phyloP scores from a whole-genome alignment of 2,797 vertebrate species.

The Platyrinchus mystaceus region DNA sequence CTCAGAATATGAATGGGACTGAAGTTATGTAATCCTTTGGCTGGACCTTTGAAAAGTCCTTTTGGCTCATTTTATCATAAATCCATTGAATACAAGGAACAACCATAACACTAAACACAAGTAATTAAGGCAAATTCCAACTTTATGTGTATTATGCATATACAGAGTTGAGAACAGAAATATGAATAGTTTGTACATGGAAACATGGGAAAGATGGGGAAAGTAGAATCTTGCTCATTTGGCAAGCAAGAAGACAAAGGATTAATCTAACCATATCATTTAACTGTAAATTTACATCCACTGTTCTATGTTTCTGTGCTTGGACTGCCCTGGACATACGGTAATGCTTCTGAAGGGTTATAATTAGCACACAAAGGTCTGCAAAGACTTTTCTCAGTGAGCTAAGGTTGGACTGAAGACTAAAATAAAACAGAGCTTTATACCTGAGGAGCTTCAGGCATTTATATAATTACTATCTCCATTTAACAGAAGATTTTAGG shows the following conservation, averaged over 20 bases:
- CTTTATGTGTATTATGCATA: accelerated
- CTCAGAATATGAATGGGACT: neutral
- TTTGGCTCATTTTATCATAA: neutral
- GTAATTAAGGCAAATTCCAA: neutral
- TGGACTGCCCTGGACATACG: neutral
- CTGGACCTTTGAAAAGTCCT: neutral
- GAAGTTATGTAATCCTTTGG: neutral
- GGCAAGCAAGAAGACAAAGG: neutral
- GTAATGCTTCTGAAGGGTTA: neutral
- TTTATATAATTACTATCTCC: neutral
- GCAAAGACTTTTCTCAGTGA: neutral
- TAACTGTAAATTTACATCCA: neutral
- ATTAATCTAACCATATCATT: neutral
- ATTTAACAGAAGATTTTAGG: neutral
- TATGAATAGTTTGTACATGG: neutral
- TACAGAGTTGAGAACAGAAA: neutral
- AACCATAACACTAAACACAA: neutral
- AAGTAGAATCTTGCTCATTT: neutral
- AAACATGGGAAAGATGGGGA: neutral
- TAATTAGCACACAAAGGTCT: neutral
- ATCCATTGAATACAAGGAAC: neutral
- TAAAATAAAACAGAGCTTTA: neutral
- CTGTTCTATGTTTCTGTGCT: neutral
- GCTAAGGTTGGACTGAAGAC: neutral
- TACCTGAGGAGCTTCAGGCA: neutral